These are phyloP conservation scores for Myotis davidii DNA, from an alignment of 2,113 vertebrate genomes.

Conservation along the genomic window DNA sequence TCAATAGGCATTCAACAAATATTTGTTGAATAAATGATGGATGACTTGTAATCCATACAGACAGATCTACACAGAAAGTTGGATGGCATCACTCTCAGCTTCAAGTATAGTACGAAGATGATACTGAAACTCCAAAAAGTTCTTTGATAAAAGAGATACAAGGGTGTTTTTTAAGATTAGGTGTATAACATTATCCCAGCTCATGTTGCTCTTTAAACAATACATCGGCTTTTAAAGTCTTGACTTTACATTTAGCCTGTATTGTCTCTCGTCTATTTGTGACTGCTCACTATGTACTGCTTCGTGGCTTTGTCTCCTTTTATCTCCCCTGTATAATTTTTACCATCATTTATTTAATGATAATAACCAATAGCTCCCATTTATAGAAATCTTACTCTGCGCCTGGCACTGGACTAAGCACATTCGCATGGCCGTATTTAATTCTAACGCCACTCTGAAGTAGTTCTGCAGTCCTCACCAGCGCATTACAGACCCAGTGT, in stretches of 20 bases:
- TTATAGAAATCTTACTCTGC: background rate
- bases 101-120: background rate
- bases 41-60: background rate
- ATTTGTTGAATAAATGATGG: background rate
- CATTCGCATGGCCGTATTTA: background rate
- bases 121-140: conserved; percentile 2
- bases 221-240: background rate
- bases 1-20: background rate
- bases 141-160: background rate
- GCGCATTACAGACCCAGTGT: background rate
- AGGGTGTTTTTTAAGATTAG: background rate
- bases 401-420: background rate
- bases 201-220: background rate
- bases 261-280: background rate
- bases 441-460: background rate
- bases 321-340: background rate
- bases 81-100: background rate
- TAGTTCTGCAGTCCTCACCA: background rate
- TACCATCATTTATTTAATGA: background rate
- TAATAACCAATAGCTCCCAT: background rate
- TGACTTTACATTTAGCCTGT: background rate
- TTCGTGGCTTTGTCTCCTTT: background rate
- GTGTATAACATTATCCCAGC: background rate
- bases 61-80: background rate
- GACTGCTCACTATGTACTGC: background rate